Evolutionary conservation across 2,113 vertebrate species (phyloP).

Genomic region (Chloroceryle aenea): DNA sequence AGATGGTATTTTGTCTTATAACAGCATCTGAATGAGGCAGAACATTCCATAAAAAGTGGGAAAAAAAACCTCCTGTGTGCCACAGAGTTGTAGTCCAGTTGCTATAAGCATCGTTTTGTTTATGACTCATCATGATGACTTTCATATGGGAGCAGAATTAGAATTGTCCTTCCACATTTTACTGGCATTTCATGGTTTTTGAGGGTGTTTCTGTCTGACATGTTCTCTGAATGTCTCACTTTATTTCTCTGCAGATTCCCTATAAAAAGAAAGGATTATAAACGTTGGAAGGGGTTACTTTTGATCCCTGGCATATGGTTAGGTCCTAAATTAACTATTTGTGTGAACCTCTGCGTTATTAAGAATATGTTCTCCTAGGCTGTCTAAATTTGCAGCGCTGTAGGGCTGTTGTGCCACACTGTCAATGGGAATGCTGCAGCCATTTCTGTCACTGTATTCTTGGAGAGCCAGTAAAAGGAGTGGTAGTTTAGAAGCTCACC

Average conservation of each 20-base stretch:
- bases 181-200: constrained; percentile 32
- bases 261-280: neutral
- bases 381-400: neutral
- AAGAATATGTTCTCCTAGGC: neutral
- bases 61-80: neutral
- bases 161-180: constrained; percentile 9
- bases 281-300: neutral
- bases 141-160: constrained; percentile 28
- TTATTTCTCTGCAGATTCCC: neutral
- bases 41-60: constrained; percentile 14
- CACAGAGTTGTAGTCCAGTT: constrained; percentile 14
- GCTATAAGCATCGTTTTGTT: constrained; percentile 41
- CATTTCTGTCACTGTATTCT: neutral
- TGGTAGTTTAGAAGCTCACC: neutral
- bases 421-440: neutral
- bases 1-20: constrained; percentile 32
- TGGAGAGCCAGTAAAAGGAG: neutral
- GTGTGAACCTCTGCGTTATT: neutral
- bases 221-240: neutral
- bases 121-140: constrained; percentile 52
- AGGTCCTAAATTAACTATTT: constrained; percentile 22
- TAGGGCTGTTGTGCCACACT: neutral
- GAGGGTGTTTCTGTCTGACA: neutral
- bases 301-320: neutral
- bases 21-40: constrained; percentile 17